Evolutionary conservation across 2,888 invertebrate species (phyloP), one percentile per base, ranked within the genome.

Genomic region (Miltochrista miniata): DNA sequence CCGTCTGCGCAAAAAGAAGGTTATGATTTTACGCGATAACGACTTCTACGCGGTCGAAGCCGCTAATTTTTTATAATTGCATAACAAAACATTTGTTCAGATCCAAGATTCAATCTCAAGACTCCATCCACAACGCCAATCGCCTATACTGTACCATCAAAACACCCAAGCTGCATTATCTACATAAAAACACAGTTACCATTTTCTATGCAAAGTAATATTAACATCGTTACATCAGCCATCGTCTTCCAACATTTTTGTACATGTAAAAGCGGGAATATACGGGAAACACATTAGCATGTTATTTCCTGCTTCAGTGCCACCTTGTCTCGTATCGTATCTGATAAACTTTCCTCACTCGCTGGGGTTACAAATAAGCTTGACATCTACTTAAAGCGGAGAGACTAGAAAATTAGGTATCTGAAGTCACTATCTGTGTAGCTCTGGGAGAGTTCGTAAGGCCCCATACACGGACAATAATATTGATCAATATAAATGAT

Each of bases 261-360:
- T 50, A 30, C 35, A 10, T 36, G 2, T 38, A 37, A 15, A 36
- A 13, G 46, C 43, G 48, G 24, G 43, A 47, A 51, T 47, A 31
- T 39, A 33, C 31, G 7, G 44, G 2, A 44, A 45, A 48, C 24
- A 45, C 45, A 53, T 53, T 53, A 48, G 48, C 52, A 53, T 48
- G 41, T 53, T 48, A 53, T 53, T 53, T 53, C 40, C 33, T 34
- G 41, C 45, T 5, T 18, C 41, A 45, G 12, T 18, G 40, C 31
- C 39, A 29, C 33, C 41, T 11, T 53, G 41, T 48, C 48, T 53
- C 42, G 12, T 15, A 49, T 34, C 29, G 36, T 10, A 40, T 29
- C 24, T 43, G 24, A 35, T 34, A 35, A 34, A 12, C 12, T 43
- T 34, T 24, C 34, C 9, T 10, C 18, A 34, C 43, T 24, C 18